Evolutionary conservation across 1,140 invertebrate species (phyloP), one percentile per base, ranked within the genome.

Genomic region (Hylaeus volcanicus): DNA sequence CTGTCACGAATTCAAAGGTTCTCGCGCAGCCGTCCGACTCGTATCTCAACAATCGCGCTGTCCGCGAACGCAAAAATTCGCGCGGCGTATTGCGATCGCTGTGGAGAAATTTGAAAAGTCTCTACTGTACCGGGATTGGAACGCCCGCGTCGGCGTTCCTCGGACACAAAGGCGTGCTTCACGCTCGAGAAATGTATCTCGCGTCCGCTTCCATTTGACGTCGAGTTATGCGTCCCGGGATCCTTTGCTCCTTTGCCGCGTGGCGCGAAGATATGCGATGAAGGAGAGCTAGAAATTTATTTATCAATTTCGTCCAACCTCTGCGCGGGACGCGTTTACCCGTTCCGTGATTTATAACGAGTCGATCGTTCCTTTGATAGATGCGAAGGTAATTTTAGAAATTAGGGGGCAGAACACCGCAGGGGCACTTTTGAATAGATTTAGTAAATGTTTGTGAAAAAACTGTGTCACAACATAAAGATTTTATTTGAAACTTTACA

Each of bases 161-260:
- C 48, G 15, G 56, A 26, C 76, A 78, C 68, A 78, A 78, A 72
- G 68, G 76, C 75, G 37, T 12, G 15, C 68, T 72, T 78, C 68
- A 53, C 76, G 55, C 68, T 78, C 58, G 76, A 78, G 75, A 78
- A 63, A 78, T 61, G 56, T 53, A 71, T 78, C 66, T 61, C 37
- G 56, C 66, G 37, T 26, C 61, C 65, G 55, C 61, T 61, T 5
- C 15, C 37, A 51, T 71, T 68, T 61, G 66, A 78, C 45, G 68
- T 78, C 75, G 45, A 78, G 76, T 78, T 78, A 78, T 72, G 68
- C 68, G 58, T 12, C 68, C 8, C 12, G 14, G 5, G n/a, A 56
- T 60, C 11, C n/a, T 41, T 11, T 8, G 9, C 5, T 48, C 41
- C 26, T 43, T 48, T 39, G 37, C 51, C 15, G 63, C 26, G 14